phyloP scores from a whole-genome alignment of 2,113 vertebrate genomes.

The Orycteropus afer region DNA sequence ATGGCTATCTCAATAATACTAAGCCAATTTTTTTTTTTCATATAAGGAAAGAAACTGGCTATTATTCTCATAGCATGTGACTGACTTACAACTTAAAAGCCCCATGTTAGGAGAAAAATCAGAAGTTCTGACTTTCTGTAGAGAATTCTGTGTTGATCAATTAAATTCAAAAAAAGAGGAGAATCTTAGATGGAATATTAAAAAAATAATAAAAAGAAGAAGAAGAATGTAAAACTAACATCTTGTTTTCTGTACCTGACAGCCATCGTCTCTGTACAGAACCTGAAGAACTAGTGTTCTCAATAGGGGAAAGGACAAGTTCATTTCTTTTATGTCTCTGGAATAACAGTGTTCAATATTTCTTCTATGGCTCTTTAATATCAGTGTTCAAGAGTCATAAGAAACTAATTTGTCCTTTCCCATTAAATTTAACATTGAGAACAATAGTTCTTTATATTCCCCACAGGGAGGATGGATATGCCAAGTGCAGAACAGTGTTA shows the following conservation, averaged over 20 bases:
- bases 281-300: not conserved
- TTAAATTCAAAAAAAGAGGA: not conserved
- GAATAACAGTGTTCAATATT: not conserved
- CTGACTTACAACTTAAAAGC: not conserved
- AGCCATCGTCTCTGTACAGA: not conserved
- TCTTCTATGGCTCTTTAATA: not conserved
- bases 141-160: not conserved
- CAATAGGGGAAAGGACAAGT: not conserved
- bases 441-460: not conserved
- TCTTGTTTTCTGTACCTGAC: not conserved
- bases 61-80: not conserved
- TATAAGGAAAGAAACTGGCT: not conserved
- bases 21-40: not conserved
- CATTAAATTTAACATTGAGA: not conserved
- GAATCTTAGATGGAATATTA: not conserved
- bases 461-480: not conserved
- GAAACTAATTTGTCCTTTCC: not conserved
- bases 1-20: not conserved
- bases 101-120: not conserved
- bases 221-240: not conserved
- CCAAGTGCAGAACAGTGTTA: not conserved
- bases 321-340: constrained; percentile 16
- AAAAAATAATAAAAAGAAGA: no score
- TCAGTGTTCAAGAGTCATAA: not conserved
- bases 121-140: not conserved